Evolutionary conservation across 2,113 vertebrate genomes (phyloP).

Genomic region (Ophthalmolycus amberensis): DNA sequence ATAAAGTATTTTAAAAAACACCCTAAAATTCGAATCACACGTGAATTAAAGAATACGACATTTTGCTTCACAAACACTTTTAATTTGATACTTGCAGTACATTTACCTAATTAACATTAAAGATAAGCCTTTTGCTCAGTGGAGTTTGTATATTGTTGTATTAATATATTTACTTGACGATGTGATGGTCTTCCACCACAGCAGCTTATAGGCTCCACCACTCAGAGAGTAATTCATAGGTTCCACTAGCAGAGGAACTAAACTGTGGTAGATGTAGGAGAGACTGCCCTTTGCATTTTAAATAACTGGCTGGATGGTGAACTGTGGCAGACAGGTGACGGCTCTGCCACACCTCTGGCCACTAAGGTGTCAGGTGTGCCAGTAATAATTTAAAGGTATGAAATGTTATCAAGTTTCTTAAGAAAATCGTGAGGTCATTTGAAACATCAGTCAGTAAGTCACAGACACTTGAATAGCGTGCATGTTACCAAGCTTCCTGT

Average conservation of each 20-base stretch:
- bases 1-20: background rate
- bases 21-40: background rate
- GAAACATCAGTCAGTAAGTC: background rate
- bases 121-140: background rate
- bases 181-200: background rate
- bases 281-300: background rate
- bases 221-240: background rate
- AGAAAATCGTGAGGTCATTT: background rate
- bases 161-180: background rate
- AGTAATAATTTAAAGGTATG: slow-evolving; percentile 31
- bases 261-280: background rate
- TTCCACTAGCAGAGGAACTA: background rate
- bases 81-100: background rate
- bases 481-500: background rate
- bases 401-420: slow-evolving; percentile 27
- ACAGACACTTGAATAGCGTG: background rate
- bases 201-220: background rate
- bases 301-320: background rate
- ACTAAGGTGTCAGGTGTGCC: slow-evolving; percentile 7
- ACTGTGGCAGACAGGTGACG: background rate
- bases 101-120: background rate
- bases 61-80: background rate
- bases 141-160: background rate
- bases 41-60: background rate
- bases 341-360: background rate